A percentile compares a stretch with the other conserved stretches of the same genome.
phyloP scores from a whole-genome alignment of 2,888 invertebrate genomes.

The Synergus umbraculus region DNA sequence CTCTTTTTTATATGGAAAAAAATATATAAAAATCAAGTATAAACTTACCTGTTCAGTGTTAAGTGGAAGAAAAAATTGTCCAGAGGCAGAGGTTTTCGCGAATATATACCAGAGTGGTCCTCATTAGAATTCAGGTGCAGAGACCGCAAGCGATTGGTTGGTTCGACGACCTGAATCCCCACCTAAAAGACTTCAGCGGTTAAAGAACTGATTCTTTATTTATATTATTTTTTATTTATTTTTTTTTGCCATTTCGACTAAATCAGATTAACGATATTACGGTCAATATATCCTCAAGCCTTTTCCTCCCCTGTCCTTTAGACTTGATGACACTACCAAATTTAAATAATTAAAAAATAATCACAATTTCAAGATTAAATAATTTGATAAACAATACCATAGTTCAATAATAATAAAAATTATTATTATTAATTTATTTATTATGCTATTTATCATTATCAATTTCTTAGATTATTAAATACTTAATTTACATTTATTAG shows the following conservation, averaged over 20 bases:
- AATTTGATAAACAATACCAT: no score
- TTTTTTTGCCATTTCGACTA: neutral
- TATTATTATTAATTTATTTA: no score
- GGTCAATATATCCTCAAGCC: neutral
- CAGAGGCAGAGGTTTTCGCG: slow-evolving; percentile 63
- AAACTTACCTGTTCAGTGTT: slow-evolving; percentile 71
- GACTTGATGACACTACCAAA: no score
- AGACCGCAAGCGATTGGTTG: slow-evolving; percentile 72
- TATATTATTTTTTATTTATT: neutral
- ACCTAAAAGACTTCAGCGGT: slow-evolving; percentile 40
- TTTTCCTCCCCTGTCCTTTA: no score
- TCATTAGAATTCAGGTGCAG: slow-evolving; percentile 75
- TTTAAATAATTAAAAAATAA: no score
- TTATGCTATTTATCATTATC: no score
- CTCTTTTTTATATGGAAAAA: neutral
- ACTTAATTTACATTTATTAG: no score
- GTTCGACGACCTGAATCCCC: slow-evolving; percentile 74
- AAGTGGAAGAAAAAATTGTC: slow-evolving; percentile 43
- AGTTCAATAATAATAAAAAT: no score
- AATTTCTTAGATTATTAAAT: no score
- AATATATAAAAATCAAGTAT: slow-evolving; percentile 23
- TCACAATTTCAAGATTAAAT: no score
- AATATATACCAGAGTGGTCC: slow-evolving; percentile 74
- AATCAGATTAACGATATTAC: neutral
- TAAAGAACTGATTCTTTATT: neutral